These are phyloP conservation scores for Griposia aprilina DNA, from an alignment of 2,888 invertebrate species.

Conservation along the genomic window DNA sequence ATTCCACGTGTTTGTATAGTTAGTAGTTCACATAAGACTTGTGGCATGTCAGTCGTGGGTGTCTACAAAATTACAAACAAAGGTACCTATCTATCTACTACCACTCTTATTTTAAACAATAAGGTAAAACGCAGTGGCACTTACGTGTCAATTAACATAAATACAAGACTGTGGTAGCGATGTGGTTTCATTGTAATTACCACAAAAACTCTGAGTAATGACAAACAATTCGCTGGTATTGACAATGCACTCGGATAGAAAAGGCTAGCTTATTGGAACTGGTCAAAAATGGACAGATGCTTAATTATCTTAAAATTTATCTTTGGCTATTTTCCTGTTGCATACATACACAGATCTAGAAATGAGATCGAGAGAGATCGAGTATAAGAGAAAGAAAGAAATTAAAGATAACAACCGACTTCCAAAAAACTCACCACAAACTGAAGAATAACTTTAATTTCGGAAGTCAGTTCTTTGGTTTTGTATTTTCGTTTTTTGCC, in stretches of 20 bases:
- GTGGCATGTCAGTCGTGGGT: not conserved
- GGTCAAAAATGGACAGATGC: not conserved
- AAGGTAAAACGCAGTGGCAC: conserved; percentile 25
- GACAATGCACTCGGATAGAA: not conserved
- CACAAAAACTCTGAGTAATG: conserved; percentile 22
- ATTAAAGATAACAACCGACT: not conserved
- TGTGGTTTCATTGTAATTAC: conserved; percentile 28
- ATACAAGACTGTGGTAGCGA: conserved; percentile 3
- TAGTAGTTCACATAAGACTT: not conserved
- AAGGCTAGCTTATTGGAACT: not conserved
- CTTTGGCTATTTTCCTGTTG: not conserved
- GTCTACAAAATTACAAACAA: not conserved
- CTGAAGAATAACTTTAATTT: no score
- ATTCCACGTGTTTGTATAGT: no score
- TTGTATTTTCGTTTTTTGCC: no score
- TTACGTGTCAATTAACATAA: conserved; percentile 14
- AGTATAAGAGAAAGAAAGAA: not conserved
- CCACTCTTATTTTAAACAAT: conserved; percentile 8
- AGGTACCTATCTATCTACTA: not conserved
- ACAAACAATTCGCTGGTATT: conserved; percentile 2
- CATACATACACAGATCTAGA: not conserved
- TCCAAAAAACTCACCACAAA: no score
- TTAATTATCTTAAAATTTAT: not conserved
- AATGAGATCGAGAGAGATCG: not conserved
- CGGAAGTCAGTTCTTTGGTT: no score